phyloP scores from a whole-genome alignment of 2,797 vertebrate species.

The Sardinella longiceps region DNA sequence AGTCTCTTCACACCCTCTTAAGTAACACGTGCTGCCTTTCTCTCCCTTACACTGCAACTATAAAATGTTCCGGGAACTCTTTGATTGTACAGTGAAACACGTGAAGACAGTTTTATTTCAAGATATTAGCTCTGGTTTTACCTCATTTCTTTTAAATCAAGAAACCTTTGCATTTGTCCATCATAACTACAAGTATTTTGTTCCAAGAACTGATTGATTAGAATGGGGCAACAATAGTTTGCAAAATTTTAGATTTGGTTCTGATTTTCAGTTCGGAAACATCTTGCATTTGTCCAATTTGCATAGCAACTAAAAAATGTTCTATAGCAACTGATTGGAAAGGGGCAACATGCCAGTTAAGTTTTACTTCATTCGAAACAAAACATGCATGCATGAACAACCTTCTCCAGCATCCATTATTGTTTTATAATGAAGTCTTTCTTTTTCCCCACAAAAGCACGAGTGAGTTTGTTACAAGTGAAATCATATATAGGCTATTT shows the following conservation, averaged over 20 bases:
- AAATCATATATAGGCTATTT: background rate
- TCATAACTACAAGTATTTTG: no score
- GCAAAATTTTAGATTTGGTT: no score
- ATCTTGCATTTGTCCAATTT: background rate
- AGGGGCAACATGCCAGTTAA: background rate
- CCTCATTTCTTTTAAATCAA: no score
- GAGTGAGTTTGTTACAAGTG: background rate
- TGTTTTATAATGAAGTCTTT: background rate
- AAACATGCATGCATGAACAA: background rate
- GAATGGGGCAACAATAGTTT: no score
- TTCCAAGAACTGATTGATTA: no score
- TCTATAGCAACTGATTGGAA: no score
- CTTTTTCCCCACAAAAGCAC: background rate
- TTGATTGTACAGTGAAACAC: background rate
- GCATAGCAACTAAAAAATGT: background rate
- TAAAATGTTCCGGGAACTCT: background rate
- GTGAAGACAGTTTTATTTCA: background rate
- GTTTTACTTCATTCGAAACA: background rate
- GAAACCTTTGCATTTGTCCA: background rate
- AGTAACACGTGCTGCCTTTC: background rate
- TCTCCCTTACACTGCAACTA: background rate
- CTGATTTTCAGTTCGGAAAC: background rate
- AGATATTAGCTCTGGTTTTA: no score
- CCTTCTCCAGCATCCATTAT: background rate
- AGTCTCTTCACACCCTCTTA: slow-evolving; percentile 1